A percentile compares a stretch with the other conserved stretches of the same genome.
Conservation (phyloP, 2,888 invertebrate genomes). For the Lacanobia oleracea region DNA sequence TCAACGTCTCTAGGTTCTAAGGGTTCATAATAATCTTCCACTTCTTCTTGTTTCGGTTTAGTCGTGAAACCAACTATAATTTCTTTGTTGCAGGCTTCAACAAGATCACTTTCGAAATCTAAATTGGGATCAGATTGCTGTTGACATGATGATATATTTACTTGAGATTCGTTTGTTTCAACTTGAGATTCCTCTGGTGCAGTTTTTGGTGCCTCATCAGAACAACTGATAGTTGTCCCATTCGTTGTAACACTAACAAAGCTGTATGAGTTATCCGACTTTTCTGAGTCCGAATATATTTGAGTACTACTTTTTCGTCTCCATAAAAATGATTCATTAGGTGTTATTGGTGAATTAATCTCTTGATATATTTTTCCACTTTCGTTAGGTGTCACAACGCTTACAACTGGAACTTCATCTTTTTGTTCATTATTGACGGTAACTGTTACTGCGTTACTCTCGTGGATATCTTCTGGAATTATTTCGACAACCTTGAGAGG, state of each 20-base stretch:
- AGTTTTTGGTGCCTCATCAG: conserved; percentile 70
- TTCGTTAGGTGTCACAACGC: conserved; percentile 53
- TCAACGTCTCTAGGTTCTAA: conserved; percentile 82
- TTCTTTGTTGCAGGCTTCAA: conserved; percentile 87
- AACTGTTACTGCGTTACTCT: conserved; percentile 65
- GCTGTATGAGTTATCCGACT: conserved; percentile 82
- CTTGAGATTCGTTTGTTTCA: conserved; percentile 75
- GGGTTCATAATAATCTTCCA: conserved; percentile 87
- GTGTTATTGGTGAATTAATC: conserved; percentile 85
- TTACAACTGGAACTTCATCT: conserved; percentile 49
- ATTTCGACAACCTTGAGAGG: conserved; percentile 86
- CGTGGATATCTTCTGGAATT: conserved; percentile 85
- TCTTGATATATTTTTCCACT: conserved; percentile 76
- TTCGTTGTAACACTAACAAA: conserved; percentile 79
- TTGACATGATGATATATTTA: conserved; percentile 68
- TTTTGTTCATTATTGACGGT: conserved; percentile 52
- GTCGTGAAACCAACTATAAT: conserved; percentile 81
- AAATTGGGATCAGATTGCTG: conserved; percentile 73
- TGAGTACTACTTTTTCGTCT: conserved; percentile 87
- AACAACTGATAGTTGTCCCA: conserved; percentile 71
- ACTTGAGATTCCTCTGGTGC: conserved; percentile 76
- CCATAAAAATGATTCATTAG: conserved; percentile 93
- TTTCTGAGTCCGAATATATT: conserved; percentile 84
- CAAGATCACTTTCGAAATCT: conserved; percentile 86
- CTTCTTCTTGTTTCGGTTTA: conserved; percentile 75